Evolutionary conservation across 92 coral and sea anemone species (phyloP), one percentile per base, ranked within the genome.

Genomic region (Bergia puertoricense): DNA sequence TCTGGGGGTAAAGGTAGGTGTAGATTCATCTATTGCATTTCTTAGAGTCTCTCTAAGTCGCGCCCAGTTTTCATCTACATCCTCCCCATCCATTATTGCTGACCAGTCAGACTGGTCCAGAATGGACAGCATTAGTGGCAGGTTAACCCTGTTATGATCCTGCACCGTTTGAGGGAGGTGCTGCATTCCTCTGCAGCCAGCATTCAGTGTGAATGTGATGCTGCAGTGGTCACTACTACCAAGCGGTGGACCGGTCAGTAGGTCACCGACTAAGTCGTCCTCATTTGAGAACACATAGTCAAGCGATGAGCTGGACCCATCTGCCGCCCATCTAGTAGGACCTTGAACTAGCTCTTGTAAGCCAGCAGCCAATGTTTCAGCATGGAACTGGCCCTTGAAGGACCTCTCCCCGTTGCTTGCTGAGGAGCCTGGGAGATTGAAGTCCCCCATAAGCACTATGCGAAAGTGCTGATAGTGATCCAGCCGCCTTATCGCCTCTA

Each of bases 181-280:
- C 4, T 62, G 16, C 69, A 62, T 9, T 2, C 2, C 23, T 2
- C 8, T 62, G 23, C 3, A 2, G 6, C 65, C 15, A 13, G 2
- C 8, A 9, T 62, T 13, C 2, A 62, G 2, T 13, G 23, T 14
- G 69, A 62, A 62, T 0, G 23, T 22, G 16, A 0, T 62, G 69
- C 1, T 0, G 69, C 69, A 4, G 0, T 62, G 69, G 8, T 62
- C 69, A 10, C 69, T 62, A 0, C 69, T 0, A 13, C 69, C 69
- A 0, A 62, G 69, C 0, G 69, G 69, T 2, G 69, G 1, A 0
- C 0, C 0, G 0, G 16, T 0, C 0, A 0, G 8, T 1, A 62
- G 1, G 0, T 0, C 3, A 0, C 0, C 1, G 5, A 62, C 16
- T 2, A 62, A 62, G 69, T 10, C 0, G 1, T 62, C 69, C 69